Percentiles rank a stretch among this genome's conserved stretches.
Conservation (phyloP, 2,797 vertebrate genomes). For the Zenarchopterus dispar region DNA sequence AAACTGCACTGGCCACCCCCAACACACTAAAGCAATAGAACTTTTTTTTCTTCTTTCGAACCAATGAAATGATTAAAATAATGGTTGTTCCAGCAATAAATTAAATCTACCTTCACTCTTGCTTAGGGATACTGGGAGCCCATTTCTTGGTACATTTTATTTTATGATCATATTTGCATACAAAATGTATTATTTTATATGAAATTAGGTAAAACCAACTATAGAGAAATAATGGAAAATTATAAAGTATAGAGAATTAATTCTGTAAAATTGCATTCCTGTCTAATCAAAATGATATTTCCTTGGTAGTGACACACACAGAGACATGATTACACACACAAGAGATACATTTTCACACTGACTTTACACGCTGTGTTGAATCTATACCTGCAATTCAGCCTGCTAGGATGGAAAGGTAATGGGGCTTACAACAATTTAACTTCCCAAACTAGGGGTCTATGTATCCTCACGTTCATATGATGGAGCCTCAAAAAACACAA, state of each 20-base stretch:
- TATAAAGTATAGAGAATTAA: background rate
- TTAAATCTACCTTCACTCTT: no score
- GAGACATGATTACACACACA: slow-evolving; percentile 11
- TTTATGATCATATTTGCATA: no score
- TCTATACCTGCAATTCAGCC: slow-evolving; percentile 57
- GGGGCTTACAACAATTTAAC: slow-evolving; percentile 52
- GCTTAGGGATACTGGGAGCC: no score
- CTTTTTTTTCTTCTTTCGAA: no score
- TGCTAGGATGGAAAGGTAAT: slow-evolving; percentile 63
- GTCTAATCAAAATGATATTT: slow-evolving; percentile 18
- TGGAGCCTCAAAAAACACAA: slow-evolving; percentile 13
- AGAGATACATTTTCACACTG: slow-evolving; percentile 24
- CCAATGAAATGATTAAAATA: no score
- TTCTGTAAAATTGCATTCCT: background rate
- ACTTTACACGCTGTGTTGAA: slow-evolving; percentile 52
- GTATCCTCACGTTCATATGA: slow-evolving; percentile 32
- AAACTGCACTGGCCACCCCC: no score
- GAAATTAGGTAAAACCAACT: no score
- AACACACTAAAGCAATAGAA: no score
- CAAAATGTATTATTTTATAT: no score
- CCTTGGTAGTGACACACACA: slow-evolving; percentile 4
- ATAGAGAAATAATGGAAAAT: no score
- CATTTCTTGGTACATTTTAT: no score
- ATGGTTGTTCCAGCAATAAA: no score
- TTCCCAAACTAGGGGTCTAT: slow-evolving; percentile 53